Evolutionary conservation across 2,888 invertebrate species (phyloP).

Genomic region (Lymantria monacha): DNA sequence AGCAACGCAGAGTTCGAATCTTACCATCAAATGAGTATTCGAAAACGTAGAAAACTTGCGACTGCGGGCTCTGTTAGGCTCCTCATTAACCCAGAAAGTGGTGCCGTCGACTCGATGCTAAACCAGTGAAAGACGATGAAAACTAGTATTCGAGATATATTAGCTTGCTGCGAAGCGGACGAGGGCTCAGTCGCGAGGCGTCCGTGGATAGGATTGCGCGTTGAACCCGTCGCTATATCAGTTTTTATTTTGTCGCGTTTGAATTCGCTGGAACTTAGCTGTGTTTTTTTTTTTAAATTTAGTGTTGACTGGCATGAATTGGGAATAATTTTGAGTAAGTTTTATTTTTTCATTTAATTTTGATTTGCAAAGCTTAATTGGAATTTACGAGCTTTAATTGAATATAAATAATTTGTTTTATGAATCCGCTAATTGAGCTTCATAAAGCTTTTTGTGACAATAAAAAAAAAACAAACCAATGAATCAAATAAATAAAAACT

Average conservation of each 20-base stretch:
- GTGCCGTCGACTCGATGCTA: constrained; percentile 49
- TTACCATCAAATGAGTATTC: constrained; percentile 56
- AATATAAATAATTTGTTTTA: neutral
- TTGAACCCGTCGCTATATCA: constrained; percentile 29
- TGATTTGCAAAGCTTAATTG: neutral
- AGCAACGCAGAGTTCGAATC: constrained; percentile 48
- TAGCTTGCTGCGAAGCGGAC: constrained; percentile 46
- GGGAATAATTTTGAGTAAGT: constrained; percentile 56
- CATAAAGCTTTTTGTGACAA: neutral
- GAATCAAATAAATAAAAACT: no score
- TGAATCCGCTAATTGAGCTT: neutral
- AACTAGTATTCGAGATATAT: constrained; percentile 77
- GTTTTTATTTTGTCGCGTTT: constrained; percentile 32
- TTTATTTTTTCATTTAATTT: constrained; percentile 7
- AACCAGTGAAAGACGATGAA: constrained; percentile 78
- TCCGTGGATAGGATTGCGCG: constrained; percentile 46
- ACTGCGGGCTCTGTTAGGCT: constrained; percentile 55
- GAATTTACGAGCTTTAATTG: neutral
- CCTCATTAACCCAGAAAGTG: constrained; percentile 80
- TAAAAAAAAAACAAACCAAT: no score
- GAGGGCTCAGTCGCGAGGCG: constrained; percentile 52
- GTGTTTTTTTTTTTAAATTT: constrained; percentile 46
- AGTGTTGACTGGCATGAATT: constrained; percentile 48
- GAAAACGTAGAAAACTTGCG: constrained; percentile 76
- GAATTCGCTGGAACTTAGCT: constrained; percentile 37